Base-by-base conservation (phyloP, 1,140 invertebrate genomes). In the Daktulosphaira vitifoliae region DNA sequence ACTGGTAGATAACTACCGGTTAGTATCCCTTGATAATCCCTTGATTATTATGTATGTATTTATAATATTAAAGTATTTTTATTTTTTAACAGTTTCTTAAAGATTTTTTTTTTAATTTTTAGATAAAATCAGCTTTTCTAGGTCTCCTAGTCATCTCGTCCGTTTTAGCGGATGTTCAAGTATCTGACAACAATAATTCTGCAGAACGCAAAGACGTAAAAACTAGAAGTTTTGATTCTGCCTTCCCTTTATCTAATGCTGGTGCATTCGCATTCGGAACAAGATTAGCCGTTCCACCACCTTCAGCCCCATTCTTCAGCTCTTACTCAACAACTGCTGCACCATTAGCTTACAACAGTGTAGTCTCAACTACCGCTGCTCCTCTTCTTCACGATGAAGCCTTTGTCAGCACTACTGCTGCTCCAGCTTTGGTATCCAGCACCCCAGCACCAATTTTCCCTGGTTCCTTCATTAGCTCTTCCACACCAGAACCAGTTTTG, bases 261-360 rank as follows among this genome's bases (percentile, higher is more conserved):
- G 23, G 20, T 56, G 7, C 26, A n/a, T 56, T 37, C 26, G 38
- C 51, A 26, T 56, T 46, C 11, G 53, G 53, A n/a, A 11, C 37
- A 2, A 66, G 49, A 15, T 20, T 11, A 5, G 49, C 59, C 44
- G 66, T 23, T 8, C 9, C 23, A 15, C 54, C 65, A 7, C 42
- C 53, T 33, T 39, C 44, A 38, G 46, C 52, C n/a, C 52, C 52
- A 0, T 66, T 66, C 26, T 52, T 23, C 37, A 48, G 26, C 33
- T 48, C 66, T 11, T 66, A 25, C 65, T 59, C 54, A 20, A 56
- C 52, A 6, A 50, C 50, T 1, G 38, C 66, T 23, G 65, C 53
- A 23, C 66, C 66, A 9, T 49, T 62, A 1, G 46, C 15, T 0
- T 54, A 15, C 15, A 22, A 29, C 0, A 49, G 11, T 16, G 13